These are phyloP conservation scores for Caenorhabditis inopinata DNA, from an alignment of 1,140 invertebrate species.

Conservation along the genomic window DNA sequence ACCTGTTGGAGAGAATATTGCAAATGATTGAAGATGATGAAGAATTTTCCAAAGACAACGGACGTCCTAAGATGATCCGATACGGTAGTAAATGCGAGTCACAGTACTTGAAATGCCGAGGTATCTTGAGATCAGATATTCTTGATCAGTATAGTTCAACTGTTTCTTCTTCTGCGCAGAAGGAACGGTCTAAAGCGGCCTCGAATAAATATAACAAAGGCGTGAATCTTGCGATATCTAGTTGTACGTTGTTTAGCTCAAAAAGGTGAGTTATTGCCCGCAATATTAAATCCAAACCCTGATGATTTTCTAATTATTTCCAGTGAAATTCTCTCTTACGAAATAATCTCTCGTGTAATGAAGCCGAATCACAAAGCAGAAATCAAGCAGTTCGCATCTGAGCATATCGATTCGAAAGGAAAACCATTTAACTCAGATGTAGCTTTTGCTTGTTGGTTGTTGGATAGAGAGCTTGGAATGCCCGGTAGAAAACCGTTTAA, in stretches of 20 bases:
- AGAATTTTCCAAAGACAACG: not conserved
- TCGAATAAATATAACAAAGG: not conserved
- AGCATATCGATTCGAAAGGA: not conserved
- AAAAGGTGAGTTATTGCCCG: not conserved
- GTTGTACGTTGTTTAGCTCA: not conserved
- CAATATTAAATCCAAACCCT: not conserved
- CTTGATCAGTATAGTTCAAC: not conserved
- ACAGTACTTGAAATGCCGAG: not conserved
- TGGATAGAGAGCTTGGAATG: constrained; percentile 8
- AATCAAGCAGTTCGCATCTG: not conserved
- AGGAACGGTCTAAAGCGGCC: not conserved
- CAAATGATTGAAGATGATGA: constrained; percentile 36
- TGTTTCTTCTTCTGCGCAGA: not conserved
- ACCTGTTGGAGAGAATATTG: constrained; percentile 79
- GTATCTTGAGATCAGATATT: not conserved
- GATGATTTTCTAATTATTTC: not conserved
- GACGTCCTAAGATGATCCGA: not conserved
- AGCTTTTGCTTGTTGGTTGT: constrained; percentile 32
- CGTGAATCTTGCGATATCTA: not conserved
- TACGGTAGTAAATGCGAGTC: not conserved
- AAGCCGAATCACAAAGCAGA: not conserved
- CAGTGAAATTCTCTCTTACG: not conserved
- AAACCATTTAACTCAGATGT: not conserved
- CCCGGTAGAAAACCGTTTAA: constrained; percentile 43
- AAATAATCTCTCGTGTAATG: not conserved